Conservation (phyloP, 2,888 invertebrate genomes). For the Andrena chrysosceles region DNA sequence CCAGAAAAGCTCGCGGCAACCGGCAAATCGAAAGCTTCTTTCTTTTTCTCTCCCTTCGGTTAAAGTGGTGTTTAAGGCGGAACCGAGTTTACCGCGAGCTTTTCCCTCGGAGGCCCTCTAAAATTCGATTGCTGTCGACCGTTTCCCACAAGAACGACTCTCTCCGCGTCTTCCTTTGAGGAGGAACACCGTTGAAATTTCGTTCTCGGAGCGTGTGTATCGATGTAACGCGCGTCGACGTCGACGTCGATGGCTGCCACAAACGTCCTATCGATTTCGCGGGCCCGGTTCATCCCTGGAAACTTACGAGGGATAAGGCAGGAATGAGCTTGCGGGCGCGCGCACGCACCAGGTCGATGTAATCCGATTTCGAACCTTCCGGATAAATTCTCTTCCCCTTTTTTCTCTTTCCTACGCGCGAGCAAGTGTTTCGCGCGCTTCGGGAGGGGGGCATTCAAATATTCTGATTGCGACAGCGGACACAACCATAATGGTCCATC, state of each 20-base stretch:
- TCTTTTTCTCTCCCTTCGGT: background rate
- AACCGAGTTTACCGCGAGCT: background rate
- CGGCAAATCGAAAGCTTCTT: background rate
- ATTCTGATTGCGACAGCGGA: background rate
- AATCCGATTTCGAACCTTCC: conserved; percentile 62
- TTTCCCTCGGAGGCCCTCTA: background rate
- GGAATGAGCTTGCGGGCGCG: background rate
- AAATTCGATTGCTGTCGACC: conserved; percentile 23
- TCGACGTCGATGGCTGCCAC: conserved; percentile 32
- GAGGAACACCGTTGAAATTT: conserved; percentile 20
- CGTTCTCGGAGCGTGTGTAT: conserved; percentile 1
- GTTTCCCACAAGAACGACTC: conserved; percentile 4
- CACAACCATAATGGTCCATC: no score
- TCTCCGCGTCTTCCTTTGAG: background rate
- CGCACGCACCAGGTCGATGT: conserved; percentile 34
- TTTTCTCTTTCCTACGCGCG: conserved; percentile 19
- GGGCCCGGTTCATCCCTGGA: conserved; percentile 38
- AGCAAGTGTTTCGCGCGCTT: background rate
- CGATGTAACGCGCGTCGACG: conserved; percentile 6
- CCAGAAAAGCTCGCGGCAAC: background rate
- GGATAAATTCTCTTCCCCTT: conserved; percentile 64
- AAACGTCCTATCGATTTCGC: conserved; percentile 55
- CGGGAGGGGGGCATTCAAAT: background rate
- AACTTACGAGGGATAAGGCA: conserved; percentile 47
- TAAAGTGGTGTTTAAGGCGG: background rate